Conservation (phyloP, 2,888 invertebrate species). For the Orchesellides sinensis region DNA sequence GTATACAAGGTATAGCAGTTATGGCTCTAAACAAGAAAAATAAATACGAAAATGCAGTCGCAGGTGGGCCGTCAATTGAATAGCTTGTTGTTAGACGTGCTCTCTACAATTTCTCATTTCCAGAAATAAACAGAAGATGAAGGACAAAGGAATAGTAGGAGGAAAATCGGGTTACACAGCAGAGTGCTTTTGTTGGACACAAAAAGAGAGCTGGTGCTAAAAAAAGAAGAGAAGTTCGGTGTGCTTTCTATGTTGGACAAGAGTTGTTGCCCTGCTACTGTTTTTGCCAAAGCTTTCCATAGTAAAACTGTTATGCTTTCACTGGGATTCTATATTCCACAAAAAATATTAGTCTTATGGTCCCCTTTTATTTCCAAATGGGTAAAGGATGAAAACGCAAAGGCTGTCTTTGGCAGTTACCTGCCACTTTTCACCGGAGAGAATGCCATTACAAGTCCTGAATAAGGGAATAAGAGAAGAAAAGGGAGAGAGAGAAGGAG, state of each 20-base stretch:
- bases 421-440: conserved; percentile 58
- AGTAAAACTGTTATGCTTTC: too few species aligned
- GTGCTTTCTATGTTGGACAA: too few species aligned
- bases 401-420: conserved; percentile 63
- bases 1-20: too few species aligned
- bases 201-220: background rate
- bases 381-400: conserved; percentile 38
- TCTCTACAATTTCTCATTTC: conserved; percentile 18
- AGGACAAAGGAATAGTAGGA: background rate
- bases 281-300: too few species aligned
- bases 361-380: background rate
- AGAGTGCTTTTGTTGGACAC: background rate
- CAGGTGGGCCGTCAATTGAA: conserved; percentile 44
- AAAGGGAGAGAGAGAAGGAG: conserved; percentile 15
- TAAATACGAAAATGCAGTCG: too few species aligned
- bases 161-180: conserved; percentile 4
- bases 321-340: too few species aligned
- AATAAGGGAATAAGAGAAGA: conserved; percentile 39
- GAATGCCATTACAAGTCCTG: conserved; percentile 49
- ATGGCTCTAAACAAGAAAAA: too few species aligned
- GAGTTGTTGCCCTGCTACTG: too few species aligned
- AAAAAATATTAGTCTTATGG: too few species aligned
- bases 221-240: too few species aligned
- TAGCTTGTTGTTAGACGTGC: background rate
- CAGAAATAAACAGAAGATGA: conserved; percentile 4